Percentiles rank a stretch among this genome's conserved stretches.
Evolutionary conservation across 2,797 vertebrate genomes (phyloP).

Genomic region (Hephaestus fuliginosus): DNA sequence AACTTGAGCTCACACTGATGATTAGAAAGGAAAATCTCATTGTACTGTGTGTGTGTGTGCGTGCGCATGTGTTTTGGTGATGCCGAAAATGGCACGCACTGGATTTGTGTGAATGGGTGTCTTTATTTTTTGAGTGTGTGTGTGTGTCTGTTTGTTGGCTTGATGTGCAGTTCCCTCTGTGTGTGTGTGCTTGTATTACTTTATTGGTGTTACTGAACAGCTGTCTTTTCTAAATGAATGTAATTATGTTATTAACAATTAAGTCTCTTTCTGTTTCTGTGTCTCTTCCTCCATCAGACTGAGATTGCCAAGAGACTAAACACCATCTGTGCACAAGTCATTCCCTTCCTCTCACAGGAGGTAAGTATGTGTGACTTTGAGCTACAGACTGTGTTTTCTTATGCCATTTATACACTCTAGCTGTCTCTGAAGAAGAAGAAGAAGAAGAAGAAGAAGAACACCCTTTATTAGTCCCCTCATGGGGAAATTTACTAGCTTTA

Average conservation of each 20-base stretch:
- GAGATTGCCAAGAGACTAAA: conserved; percentile 99
- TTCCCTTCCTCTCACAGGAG: conserved; percentile 99
- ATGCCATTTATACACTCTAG: conserved; percentile 28
- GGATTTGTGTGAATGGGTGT: conserved; percentile 33
- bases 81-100: conserved; percentile 34
- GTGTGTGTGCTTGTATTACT: conserved; percentile 52
- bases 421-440: no score
- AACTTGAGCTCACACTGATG: conserved; percentile 73
- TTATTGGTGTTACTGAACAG: conserved; percentile 74
- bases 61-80: background rate
- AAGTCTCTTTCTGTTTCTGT: conserved; percentile 66
- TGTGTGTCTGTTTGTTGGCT: background rate
- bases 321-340: conserved; percentile 99
- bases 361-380: conserved; percentile 89
- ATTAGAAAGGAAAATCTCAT: conserved; percentile 58
- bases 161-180: background rate
- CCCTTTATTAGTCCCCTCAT: no score
- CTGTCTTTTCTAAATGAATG: conserved; percentile 76
- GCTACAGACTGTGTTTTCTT: conserved; percentile 38
- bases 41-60: conserved; percentile 68
- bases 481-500: no score
- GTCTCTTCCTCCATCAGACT: conserved; percentile 87
- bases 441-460: no score
- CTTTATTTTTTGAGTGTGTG: background rate
- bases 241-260: conserved; percentile 79